Evolutionary conservation across 2,888 invertebrate species (phyloP).

Genomic region (Drosophila nr. medialis): DNA sequence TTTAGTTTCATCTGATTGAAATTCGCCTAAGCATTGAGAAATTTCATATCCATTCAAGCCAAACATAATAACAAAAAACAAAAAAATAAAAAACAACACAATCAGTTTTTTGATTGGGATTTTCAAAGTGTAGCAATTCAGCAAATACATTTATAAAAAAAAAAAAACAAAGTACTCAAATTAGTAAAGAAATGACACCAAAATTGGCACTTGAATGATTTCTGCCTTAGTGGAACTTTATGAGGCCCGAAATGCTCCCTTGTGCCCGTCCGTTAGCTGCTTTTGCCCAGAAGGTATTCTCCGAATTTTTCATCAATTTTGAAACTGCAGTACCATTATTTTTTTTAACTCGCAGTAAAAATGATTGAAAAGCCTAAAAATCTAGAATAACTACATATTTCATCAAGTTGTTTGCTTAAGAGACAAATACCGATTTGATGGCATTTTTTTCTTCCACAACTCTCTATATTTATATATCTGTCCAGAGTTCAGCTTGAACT

Average conservation of each 20-base stretch:
- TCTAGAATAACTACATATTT: too few relatives aligned
- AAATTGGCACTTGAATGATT: background rate
- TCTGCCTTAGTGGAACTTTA: background rate
- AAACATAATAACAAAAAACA: background rate
- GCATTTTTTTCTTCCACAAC: background rate
- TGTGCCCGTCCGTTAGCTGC: background rate
- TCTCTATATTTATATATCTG: background rate
- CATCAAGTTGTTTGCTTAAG: background rate
- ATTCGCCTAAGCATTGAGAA: slow-evolving; percentile 20
- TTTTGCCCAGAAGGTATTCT: background rate
- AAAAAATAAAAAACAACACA: background rate
- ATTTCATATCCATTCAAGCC: slow-evolving; percentile 13
- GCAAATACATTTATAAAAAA: background rate
- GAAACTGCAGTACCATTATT: background rate
- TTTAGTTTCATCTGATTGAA: slow-evolving; percentile 41
- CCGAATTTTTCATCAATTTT: background rate
- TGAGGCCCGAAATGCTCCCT: background rate
- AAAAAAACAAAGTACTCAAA: too few relatives aligned
- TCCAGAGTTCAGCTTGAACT: background rate
- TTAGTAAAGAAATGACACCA: background rate
- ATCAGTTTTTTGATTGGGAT: background rate
- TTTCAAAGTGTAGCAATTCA: background rate
- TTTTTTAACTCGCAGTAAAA: background rate
- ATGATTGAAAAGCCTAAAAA: background rate
- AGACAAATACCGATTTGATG: background rate